Evolutionary conservation across 1,140 invertebrate genomes (phyloP), one percentile per base, ranked within the genome.

Genomic region (Trichonephila clavata): DNA sequence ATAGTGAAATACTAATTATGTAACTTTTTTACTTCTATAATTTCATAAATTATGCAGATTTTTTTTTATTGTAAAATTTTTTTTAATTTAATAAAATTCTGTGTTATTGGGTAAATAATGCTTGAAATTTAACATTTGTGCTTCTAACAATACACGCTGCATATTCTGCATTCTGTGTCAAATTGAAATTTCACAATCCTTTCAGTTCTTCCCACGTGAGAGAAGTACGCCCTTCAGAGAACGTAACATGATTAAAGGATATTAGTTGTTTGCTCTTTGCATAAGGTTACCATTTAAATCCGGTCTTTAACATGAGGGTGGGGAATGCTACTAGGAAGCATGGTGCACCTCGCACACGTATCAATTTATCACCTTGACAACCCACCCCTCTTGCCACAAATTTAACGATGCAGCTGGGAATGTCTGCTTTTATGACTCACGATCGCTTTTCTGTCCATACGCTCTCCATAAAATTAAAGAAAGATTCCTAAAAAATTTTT

Each of bases 331-430:
- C 65, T 18, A 81, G 43, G 50, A 13, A 21, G 43, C 24, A 24
- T 21, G 86, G 60, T 13, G 27, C 86, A 68, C 50, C 86, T 88
- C 86, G 32, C 32, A 39, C 32, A 88, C 86, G 86, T 61, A 68
- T 68, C 60, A 63, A 88, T 88, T 88, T 88, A 88, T 88, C 86
- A 88, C 60, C 61, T 63, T 88, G 86, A 88, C 86, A 88, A 61
- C n/a, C 83, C 14, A 18, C 57, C 63, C 86, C 24, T 65, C 60
- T 61, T 21, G 39, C 63, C 63, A n/a, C 60, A 59, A 50, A 63
- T 63, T 71, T 61, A 88, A 88, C 63, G 86, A 88, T 20, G 63
- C 86, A 65, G 60, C 32, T 63, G 86, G 86, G 86, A 88, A 88
- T 88, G 18, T 88, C 27, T n/a, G 63, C 59, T 59, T 39, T 21